Base-by-base conservation (phyloP, 1,140 invertebrate genomes). In the Drosophila lacertosa region DNA sequence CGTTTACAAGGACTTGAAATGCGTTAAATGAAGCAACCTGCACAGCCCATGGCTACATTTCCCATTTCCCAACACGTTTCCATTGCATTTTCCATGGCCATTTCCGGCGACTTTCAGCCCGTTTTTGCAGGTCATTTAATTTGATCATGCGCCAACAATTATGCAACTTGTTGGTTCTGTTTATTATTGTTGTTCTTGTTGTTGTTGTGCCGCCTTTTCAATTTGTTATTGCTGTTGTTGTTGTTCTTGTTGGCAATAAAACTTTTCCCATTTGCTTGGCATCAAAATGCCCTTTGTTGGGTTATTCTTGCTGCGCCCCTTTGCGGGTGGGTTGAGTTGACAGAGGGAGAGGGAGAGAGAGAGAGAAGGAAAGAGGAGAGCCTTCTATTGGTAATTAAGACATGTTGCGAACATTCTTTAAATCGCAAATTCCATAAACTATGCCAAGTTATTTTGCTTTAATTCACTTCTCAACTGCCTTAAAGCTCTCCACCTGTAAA, bases 91-190 rank as follows among this genome's bases (percentile, higher is more conserved):
- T 22, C 11, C 44, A 24, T 33, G n/a, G 18, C 20, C 20, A 18
- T 26, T 32, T 15, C 20, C 15, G 18, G 18, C 32, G 35, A 33
- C 16, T 16, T 47, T 39, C 45, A 13, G 22, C 16, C n/a, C 24
- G 24, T 24, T 11, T 80, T 83, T 83, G 68, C 66, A 74, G 67
- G 72, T 65, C 86, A 78, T 89, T 89, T 89, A 90, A 89, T 89
- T 82, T 89, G 86, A 89, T 88, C 86, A 77, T 86, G 88, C 75
- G 81, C 86, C 81, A 89, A 79, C 88, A 89, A 89, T 88, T 89
- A 89, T 89, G 88, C 86, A 89, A 88, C 86, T 89, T 86, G 81
- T 89, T 89, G 86, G 74, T 58, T 77, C 64, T 48, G 26, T 54
- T 47, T 33, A 29, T 53, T 51, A 37, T 32, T 26, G n/a, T 18